phyloP scores from a whole-genome alignment of 2,113 vertebrate species.

The Sylvilagus bachmani region DNA sequence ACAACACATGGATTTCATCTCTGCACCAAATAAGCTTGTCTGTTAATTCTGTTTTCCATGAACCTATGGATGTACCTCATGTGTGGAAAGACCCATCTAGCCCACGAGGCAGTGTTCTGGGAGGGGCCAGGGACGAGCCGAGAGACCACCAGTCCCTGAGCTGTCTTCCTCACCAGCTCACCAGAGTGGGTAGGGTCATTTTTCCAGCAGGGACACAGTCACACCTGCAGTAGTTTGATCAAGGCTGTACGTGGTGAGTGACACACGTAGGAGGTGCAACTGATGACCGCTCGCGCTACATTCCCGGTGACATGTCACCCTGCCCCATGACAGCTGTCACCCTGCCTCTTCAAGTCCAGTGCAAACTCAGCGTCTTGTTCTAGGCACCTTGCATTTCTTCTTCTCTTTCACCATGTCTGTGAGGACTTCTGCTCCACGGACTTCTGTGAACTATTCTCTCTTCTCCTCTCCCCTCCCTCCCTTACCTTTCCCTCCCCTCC shows the following conservation, averaged over 20 bases:
- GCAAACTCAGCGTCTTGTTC: not conserved
- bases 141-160: not conserved
- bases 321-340: not conserved
- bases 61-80: too few species aligned
- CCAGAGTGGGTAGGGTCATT: too few species aligned
- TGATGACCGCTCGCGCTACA: not conserved
- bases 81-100: not conserved
- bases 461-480: not conserved
- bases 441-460: not conserved
- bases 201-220: not conserved
- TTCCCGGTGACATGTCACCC: too few species aligned
- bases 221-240: not conserved
- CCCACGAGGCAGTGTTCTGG: not conserved
- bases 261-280: not conserved
- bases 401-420: not conserved
- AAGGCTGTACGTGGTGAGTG: not conserved
- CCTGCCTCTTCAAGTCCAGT: not conserved
- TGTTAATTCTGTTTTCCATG: too few species aligned
- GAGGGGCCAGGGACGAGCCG: not conserved
- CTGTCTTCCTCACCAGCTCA: too few species aligned
- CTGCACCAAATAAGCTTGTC: too few species aligned
- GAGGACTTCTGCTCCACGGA: not conserved
- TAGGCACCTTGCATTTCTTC: not conserved
- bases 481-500: not conserved
- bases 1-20: too few species aligned